Base-by-base conservation (phyloP, 1,140 invertebrate genomes). In the Zaprionus nigranus region DNA sequence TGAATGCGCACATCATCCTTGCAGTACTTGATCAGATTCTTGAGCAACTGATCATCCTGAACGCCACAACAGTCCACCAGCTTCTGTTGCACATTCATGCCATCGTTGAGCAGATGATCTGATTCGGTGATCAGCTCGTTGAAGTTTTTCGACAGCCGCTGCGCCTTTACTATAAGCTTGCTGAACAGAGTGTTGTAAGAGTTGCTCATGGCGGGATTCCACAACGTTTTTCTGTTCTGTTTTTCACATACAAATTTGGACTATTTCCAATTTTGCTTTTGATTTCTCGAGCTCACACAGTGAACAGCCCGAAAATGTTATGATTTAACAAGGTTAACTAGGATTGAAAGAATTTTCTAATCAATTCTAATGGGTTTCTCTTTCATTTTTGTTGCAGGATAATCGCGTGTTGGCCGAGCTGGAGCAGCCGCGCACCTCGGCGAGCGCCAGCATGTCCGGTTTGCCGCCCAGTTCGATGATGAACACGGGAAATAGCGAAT, bases 401-500 rank as follows among this genome's bases (percentile, higher is more conserved):
- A 96, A 96, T 93, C 94, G 97, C 91, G 96, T 98, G 86, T 94
- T 98, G 81, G 97, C 97, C 69, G 97, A 98, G 91, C 93, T 98
- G 83, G 98, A 98, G 92, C 96, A 97, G 92, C 95, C 96, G 75
- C 94, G 96, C 90, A 94, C 94, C 78, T 94, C 92, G 61, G 82
- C 84, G 58, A 91, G 86, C 57, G 78, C 78, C 53, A 90, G 91
- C 65, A 91, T 91, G 79, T 91, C 87, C 65, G 78, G 81, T 54
- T 79, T 92, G 83, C 87, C 88, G 78, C 86, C 83, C 76, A 92
- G 92, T 90, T 92, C 91, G 70, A 92, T 92, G 85, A 81, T 92
- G 82, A 90, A 71, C 75, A 79, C 77, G 68, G 80, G 84, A 82
- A 92, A 91, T 79, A 91, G 91, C 81, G 92, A 92, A 91, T 92